These are phyloP conservation scores for Petrocephalus microphthalmus DNA, from an alignment of 2,113 vertebrate species.

Conservation along the genomic window DNA sequence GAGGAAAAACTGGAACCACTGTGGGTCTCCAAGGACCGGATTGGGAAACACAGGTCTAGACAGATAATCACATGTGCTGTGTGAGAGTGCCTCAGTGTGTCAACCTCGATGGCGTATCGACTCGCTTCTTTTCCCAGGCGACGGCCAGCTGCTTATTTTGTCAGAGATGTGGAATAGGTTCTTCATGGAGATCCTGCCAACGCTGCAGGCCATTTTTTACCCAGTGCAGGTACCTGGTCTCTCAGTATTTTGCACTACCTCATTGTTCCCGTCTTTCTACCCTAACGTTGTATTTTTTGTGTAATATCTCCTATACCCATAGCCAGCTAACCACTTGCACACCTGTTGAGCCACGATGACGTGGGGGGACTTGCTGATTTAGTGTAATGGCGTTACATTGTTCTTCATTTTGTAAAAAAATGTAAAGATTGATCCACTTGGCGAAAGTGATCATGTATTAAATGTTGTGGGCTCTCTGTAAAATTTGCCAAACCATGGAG, in stretches of 20 bases:
- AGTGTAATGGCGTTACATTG: background rate
- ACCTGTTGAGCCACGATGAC: background rate
- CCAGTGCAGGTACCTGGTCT: constrained; percentile 70
- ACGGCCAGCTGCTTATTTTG: constrained; percentile 70
- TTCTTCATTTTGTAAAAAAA: background rate
- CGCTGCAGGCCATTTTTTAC: constrained; percentile 79
- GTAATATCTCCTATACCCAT: background rate
- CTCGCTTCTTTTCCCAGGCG: constrained; percentile 51
- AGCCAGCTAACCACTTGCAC: background rate
- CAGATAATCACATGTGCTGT: background rate
- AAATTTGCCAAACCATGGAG: too few species aligned
- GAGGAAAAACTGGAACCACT: background rate
- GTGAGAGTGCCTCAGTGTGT: background rate
- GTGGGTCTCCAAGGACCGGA: background rate
- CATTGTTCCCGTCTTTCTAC: background rate
- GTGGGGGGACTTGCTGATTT: background rate
- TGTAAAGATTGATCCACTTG: background rate
- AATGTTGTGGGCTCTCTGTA: background rate
- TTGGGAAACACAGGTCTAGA: background rate
- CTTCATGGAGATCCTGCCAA: constrained; percentile 89
- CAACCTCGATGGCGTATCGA: background rate
- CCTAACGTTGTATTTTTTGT: background rate
- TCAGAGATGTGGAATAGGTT: constrained; percentile 81
- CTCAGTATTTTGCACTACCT: background rate
- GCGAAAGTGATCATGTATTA: background rate